Percentiles rank a stretch among this genome's conserved stretches.
phyloP scores from a whole-genome alignment of 2,797 vertebrate genomes.

The Thalassophryne amazonica region DNA sequence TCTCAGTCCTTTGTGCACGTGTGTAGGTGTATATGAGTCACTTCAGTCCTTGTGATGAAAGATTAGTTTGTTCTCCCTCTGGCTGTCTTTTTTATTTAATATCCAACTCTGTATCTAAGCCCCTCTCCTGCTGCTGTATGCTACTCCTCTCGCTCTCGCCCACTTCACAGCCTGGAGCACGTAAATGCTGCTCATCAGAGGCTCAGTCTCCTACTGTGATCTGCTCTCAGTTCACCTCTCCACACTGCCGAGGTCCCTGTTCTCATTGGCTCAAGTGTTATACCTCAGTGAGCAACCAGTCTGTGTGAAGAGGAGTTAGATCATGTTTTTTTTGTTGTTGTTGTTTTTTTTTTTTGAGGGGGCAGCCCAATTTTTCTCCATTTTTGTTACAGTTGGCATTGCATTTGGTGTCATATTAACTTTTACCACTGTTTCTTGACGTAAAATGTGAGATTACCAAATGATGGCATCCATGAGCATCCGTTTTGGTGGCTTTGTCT shows the following conservation, averaged over 20 bases:
- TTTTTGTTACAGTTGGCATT: background rate
- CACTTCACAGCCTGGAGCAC: constrained; percentile 62
- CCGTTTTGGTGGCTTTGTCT: background rate
- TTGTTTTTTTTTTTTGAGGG: no score
- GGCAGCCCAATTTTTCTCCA: constrained; percentile 2
- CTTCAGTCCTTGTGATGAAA: constrained; percentile 1
- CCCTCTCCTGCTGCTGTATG: constrained; percentile 3
- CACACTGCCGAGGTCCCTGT: constrained; percentile 7
- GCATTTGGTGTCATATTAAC: no score
- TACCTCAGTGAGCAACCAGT: constrained; percentile 19
- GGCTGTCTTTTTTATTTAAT: constrained; percentile 57
- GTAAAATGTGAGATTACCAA: no score
- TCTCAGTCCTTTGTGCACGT: constrained; percentile 1
- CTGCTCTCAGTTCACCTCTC: constrained; percentile 57
- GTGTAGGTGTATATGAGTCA: constrained; percentile 9
- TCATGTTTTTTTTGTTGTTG: constrained; percentile 11
- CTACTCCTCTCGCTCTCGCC: constrained; percentile 31
- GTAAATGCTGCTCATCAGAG: constrained; percentile 61
- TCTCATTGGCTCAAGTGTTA: no score
- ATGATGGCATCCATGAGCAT: background rate
- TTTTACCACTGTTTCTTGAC: no score
- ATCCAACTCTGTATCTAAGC: constrained; percentile 25
- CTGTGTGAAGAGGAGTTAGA: constrained; percentile 1
- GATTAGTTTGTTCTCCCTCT: constrained; percentile 44
- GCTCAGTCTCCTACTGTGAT: constrained; percentile 50